Conservation (phyloP, 2,113 vertebrate genomes). For the Ptilonorhynchus violaceus region DNA sequence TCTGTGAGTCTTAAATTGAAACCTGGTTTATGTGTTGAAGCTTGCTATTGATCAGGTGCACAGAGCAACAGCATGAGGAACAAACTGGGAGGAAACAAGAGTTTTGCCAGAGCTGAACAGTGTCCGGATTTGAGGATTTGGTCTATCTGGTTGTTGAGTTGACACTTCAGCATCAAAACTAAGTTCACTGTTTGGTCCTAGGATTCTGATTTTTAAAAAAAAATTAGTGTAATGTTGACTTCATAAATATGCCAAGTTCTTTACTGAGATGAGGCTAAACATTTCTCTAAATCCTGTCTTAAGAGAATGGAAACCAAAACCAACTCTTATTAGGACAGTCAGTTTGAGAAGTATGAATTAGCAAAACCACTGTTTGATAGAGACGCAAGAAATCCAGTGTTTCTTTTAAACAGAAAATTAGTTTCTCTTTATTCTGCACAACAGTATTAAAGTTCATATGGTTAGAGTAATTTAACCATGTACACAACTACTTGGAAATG, state of each 20-base stretch:
- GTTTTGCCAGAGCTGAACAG: not conserved
- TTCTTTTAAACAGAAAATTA: not conserved
- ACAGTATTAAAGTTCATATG: not conserved
- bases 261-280: not conserved
- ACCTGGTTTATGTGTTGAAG: not conserved
- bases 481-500: not conserved
- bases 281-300: not conserved
- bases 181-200: not conserved
- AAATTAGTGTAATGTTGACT: not conserved
- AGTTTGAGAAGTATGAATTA: not conserved
- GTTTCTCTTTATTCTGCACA: not conserved
- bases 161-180: not conserved
- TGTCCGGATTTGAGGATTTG: not conserved
- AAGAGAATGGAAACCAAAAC: not conserved
- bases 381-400: not conserved
- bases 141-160: not conserved
- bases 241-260: not conserved
- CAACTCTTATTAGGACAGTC: not conserved
- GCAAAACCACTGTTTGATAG: not conserved
- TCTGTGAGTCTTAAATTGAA: not conserved
- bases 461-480: not conserved
- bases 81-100: not conserved
- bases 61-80: not conserved
- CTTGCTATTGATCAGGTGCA: not conserved
- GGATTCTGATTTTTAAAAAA: not conserved